Percentiles rank a stretch among this genome's conserved stretches.
Evolutionary conservation across 2,888 invertebrate species (phyloP).

Genomic region (Epinotia brunnichana): DNA sequence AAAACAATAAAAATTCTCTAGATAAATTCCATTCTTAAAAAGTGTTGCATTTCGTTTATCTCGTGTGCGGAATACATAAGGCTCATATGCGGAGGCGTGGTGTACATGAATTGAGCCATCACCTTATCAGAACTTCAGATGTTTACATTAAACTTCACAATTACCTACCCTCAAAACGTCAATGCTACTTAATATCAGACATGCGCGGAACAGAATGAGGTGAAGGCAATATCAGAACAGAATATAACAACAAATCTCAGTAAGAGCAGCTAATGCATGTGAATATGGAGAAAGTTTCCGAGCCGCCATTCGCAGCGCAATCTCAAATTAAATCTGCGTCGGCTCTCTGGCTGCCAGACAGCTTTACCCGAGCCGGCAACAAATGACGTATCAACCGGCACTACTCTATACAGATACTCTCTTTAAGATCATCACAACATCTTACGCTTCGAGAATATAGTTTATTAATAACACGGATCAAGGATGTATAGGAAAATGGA

Average conservation of each 20-base stretch:
- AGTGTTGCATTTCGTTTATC: too few species aligned
- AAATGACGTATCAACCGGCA: constrained; percentile 21
- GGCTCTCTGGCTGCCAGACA: constrained; percentile 57
- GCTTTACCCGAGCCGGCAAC: constrained; percentile 1
- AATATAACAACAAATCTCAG: constrained; percentile 66
- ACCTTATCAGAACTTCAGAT: background rate
- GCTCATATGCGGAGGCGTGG: too few species aligned
- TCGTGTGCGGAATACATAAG: too few species aligned
- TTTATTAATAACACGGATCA: constrained; percentile 42
- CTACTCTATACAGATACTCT: background rate
- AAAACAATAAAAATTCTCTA: too few species aligned
- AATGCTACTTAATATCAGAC: constrained; percentile 1
- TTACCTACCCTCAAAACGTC: background rate
- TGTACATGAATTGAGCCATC: too few species aligned
- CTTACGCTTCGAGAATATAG: constrained; percentile 38
- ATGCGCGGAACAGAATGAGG: constrained; percentile 53
- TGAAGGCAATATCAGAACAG: constrained; percentile 59
- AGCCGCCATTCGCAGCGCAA: constrained; percentile 68
- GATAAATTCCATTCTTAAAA: too few species aligned
- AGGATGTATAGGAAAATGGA: constrained; percentile 37
- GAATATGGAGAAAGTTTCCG: constrained; percentile 74
- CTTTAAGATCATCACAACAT: background rate
- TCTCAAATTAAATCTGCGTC: constrained; percentile 79
- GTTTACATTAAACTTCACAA: background rate
- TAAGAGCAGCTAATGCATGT: constrained; percentile 73